Conservation (phyloP, 1,140 invertebrate species). For the Acyrthosiphon pisum region DNA sequence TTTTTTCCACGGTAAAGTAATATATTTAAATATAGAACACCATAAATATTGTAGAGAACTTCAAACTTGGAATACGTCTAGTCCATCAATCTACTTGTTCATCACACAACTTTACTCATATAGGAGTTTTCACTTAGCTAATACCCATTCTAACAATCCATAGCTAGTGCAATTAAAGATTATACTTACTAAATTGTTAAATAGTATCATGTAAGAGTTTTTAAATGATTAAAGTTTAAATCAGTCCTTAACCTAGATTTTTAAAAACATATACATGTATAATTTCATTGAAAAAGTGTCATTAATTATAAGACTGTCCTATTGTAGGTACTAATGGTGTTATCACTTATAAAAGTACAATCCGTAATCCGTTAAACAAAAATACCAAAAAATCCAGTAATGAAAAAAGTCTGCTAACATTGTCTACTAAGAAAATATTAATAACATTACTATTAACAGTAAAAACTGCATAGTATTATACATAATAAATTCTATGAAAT, state of each 20-base stretch:
- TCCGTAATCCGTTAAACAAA: background rate
- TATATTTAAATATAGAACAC: background rate
- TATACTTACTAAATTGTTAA: background rate
- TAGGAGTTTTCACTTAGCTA: background rate
- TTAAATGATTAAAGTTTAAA: conserved; percentile 27
- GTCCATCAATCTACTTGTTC: background rate
- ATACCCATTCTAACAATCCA: background rate
- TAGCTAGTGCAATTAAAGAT: background rate
- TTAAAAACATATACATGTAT: background rate
- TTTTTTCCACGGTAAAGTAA: background rate
- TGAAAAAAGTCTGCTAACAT: background rate
- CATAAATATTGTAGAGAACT: background rate
- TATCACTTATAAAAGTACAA: background rate
- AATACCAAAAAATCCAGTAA: background rate
- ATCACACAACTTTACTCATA: background rate
- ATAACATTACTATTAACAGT: background rate
- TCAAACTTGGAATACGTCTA: background rate
- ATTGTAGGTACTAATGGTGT: background rate
- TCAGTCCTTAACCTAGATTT: background rate
- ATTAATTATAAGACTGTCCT: background rate
- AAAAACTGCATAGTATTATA: background rate
- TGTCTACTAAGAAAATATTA: background rate
- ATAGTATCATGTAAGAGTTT: background rate
- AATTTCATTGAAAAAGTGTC: background rate
- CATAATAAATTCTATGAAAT: background rate